These are phyloP conservation scores for Hemitrygon akajei DNA, from an alignment of 2,797 vertebrate genomes.

Conservation along the genomic window DNA sequence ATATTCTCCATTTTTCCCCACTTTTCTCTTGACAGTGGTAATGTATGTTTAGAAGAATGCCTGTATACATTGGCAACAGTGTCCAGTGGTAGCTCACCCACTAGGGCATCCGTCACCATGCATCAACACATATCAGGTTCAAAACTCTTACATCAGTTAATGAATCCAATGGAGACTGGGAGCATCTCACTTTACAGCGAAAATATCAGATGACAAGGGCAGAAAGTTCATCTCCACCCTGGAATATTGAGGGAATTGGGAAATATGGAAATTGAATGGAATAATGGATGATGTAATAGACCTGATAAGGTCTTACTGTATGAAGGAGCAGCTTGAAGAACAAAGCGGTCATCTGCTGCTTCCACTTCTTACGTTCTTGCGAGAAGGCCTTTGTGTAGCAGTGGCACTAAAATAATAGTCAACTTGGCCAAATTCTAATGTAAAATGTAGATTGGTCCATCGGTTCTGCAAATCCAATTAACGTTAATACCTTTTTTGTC, in stretches of 20 bases:
- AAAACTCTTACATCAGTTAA: background rate
- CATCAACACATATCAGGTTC: background rate
- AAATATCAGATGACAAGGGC: background rate
- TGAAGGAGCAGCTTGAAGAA: no score
- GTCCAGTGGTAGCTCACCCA: background rate
- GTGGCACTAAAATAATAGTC: no score
- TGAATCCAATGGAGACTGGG: background rate
- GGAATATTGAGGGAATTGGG: no score
- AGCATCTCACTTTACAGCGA: background rate
- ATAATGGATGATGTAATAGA: no score
- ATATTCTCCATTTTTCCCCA: background rate
- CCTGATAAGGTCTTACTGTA: no score
- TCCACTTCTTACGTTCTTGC: no score
- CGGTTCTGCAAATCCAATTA: background rate
- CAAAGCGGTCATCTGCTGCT: no score
- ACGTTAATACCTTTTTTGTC: background rate
- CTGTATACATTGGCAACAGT: background rate
- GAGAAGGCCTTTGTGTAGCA: background rate
- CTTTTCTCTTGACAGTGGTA: background rate
- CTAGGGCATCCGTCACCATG: background rate
- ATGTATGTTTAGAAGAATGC: background rate
- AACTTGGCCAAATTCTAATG: background rate
- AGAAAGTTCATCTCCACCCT: background rate
- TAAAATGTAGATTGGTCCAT: background rate
- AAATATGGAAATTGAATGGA: no score